These are phyloP conservation scores for Dryocosmus kuriphilus DNA, from an alignment of 2,888 invertebrate genomes.

Conservation along the genomic window DNA sequence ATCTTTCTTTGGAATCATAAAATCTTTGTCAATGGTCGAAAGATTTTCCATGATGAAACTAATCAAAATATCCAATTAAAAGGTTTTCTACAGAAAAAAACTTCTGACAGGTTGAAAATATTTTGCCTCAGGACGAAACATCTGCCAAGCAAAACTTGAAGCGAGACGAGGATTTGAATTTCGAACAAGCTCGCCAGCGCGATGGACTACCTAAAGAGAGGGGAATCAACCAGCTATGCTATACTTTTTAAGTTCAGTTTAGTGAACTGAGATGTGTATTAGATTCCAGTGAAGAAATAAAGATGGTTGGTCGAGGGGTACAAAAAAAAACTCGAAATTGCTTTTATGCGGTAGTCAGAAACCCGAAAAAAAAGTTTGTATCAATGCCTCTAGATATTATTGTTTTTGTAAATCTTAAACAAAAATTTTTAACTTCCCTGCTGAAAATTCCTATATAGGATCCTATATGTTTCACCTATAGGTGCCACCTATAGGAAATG, in stretches of 20 bases:
- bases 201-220: not conserved
- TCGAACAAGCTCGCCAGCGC: slow-evolving; percentile 10
- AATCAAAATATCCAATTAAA: not conserved
- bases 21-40: not conserved
- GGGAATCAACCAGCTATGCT: not conserved
- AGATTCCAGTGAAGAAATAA: not conserved
- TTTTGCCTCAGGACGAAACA: slow-evolving; percentile 2
- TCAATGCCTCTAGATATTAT: too few species aligned
- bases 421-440: too few species aligned
- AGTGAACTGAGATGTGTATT: not conserved
- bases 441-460: too few species aligned
- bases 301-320: not conserved
- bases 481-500: too few species aligned
- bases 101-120: not conserved
- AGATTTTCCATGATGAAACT: slow-evolving; percentile 1
- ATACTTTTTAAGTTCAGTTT: slow-evolving; percentile 6
- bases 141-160: slow-evolving; percentile 26
- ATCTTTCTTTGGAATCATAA: not conserved
- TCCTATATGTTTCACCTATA: too few species aligned
- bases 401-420: too few species aligned
- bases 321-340: too few species aligned
- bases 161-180: not conserved
- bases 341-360: too few species aligned
- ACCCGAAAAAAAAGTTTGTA: too few species aligned
- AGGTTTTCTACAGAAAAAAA: not conserved